Base-by-base conservation (phyloP, 2,113 vertebrate species). In the Andinoacara biseriatus region DNA sequence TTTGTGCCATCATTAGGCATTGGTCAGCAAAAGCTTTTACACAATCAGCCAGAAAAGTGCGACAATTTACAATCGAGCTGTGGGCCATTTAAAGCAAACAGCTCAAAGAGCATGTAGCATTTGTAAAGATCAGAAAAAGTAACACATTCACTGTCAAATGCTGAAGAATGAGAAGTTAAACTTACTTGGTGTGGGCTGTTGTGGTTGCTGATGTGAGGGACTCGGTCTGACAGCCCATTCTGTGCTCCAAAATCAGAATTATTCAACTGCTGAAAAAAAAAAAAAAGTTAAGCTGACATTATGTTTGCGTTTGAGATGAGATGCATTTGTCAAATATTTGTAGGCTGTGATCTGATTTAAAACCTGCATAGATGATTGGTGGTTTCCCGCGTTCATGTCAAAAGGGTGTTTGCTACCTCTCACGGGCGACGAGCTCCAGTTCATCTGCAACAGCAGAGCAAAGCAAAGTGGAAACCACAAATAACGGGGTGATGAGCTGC, bases 361-460 rank as follows among this genome's bases (percentile, higher is more conserved):
- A 75, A 95, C 94, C 92, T 93, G 92, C 81, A 83, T 82, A 83
- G 86, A 43, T 35, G 84, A 76, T 2, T 77, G 80, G 56, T 69
- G 29, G 58, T 87, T 84, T 78, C 31, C 88, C 11, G 61, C 22
- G 74, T 81, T 87, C 31, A 56, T n/a, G 5, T 91, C 89, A 20
- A 62, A 80, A 2, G 57, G 18, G 22, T 35, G 43, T 82, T 80
- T 90, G 76, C 83, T 89, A 10, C 22, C 69, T 18, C 61, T 74
- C 5, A 65, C 26, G 2, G 63, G 40, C 18, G 91, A 90, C 1
- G 46, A 15, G 74, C 35, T 80, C 89, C 87, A 92, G 14, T 7
- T 80, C 24, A 76, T 61, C 88, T 92, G 35, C 10, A 78, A 69
- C n/a, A 74, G 69, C 3, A 59, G 17, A 81, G n/a, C 4, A 74